phyloP scores from a whole-genome alignment of 2,113 vertebrate genomes.

The Crotalus horridus region DNA sequence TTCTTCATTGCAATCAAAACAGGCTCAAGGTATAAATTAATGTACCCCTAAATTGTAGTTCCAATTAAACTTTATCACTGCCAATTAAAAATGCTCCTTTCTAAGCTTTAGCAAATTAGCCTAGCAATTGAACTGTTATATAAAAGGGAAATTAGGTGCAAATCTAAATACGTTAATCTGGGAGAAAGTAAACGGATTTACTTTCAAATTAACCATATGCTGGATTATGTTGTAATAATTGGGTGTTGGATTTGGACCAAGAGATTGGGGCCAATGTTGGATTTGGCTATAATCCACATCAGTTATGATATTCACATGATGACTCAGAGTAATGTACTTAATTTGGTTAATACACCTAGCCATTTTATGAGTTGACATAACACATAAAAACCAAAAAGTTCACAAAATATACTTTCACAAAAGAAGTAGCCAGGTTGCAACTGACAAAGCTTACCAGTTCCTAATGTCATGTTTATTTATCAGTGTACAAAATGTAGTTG shows the following conservation, averaged over 20 bases:
- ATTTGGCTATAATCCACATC: background rate
- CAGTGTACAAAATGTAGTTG: background rate
- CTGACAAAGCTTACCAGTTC: background rate
- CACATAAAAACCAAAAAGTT: background rate
- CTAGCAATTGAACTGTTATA: background rate
- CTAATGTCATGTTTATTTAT: background rate
- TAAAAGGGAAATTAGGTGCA: background rate
- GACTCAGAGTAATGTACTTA: background rate
- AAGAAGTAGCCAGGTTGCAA: background rate
- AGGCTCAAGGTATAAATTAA: background rate
- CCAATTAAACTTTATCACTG: background rate
- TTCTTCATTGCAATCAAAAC: background rate
- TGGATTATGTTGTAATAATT: background rate
- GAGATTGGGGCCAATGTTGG: background rate
- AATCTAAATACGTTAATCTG: background rate
- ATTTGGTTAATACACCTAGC: background rate
- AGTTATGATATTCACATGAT: background rate
- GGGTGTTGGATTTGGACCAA: background rate
- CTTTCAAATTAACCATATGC: background rate
- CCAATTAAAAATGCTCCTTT: background rate
- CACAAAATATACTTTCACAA: background rate
- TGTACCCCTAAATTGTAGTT: background rate
- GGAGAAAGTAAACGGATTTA: background rate
- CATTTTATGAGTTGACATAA: background rate
- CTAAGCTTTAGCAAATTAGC: background rate